These are phyloP conservation scores for Ormyrus rosae DNA, from an alignment of 2,888 invertebrate species.

Conservation along the genomic window DNA sequence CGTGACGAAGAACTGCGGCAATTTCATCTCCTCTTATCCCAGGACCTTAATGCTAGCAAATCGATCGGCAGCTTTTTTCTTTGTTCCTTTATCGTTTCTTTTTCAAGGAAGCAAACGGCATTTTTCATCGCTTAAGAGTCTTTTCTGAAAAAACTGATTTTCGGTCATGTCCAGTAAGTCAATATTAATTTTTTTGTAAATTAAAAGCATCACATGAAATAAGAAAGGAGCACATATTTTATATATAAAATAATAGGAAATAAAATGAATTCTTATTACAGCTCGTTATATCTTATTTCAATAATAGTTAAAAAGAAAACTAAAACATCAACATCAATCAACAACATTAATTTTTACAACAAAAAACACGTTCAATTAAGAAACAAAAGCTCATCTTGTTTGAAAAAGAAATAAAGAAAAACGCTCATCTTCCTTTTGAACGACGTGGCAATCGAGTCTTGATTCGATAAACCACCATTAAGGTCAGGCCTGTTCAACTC, in stretches of 20 bases:
- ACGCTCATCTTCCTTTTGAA: not conserved
- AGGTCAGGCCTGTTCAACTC: conserved; percentile 30
- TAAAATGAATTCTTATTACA: not conserved
- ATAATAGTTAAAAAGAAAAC: not conserved
- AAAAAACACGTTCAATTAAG: not conserved
- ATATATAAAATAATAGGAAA: not conserved
- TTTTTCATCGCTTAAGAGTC: not conserved
- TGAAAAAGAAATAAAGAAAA: not conserved
- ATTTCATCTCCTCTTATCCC: conserved; percentile 21
- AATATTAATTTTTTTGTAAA: not conserved
- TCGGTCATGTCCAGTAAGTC: not conserved
- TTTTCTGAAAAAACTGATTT: conserved; percentile 8
- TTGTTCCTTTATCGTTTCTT: conserved; percentile 4
- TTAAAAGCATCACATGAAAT: not conserved
- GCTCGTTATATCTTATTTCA: conserved; percentile 6
- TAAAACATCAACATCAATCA: conserved; percentile 8
- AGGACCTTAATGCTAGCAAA: conserved; percentile 54
- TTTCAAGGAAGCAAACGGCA: not conserved
- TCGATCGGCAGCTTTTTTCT: conserved; percentile 36
- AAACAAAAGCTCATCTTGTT: not conserved
- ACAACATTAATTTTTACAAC: conserved; percentile 10
- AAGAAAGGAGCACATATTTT: not conserved
- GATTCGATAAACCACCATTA: conserved; percentile 55
- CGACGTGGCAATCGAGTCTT: conserved; percentile 46
- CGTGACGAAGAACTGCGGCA: conserved; percentile 41